Base-by-base conservation (phyloP, 2,113 vertebrate species). In the Rhombomys opimus region DNA sequence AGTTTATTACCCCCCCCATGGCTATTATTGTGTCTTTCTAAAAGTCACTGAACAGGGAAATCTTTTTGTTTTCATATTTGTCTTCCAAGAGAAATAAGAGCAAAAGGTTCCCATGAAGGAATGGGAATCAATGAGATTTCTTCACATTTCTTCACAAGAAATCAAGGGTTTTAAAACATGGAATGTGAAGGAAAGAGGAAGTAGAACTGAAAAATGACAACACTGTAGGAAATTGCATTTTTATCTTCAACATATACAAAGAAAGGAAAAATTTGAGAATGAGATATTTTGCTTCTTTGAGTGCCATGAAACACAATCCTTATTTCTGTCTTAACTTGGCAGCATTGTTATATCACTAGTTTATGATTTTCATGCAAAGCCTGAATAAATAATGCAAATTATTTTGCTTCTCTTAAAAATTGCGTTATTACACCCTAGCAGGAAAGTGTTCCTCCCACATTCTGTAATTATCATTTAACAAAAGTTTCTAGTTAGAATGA, bases 401-500 rank as follows among this genome's bases (percentile, higher is more conserved):
- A 88, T 72, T 46, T 63, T 35, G n/a, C 30, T 57, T 84, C 23
- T 82, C 32, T 95, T 35, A 76, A 50, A 77, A 96, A 89, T 95
- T 50, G 61, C 22, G n/a, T 35, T 90, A 63, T 73, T 25, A 91
- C 14, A 92, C 35, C 2, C 38, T 95, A 46, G 13, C 13, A 54
- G 78, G 27, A 72, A 81, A 4, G 88, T 77, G 96, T 94, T 70
- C 12, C 61, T 89, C 63, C n/a, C 57, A 77, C 9, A 30, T 59
- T 70, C 92, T 84, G 35, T 84, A 93, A 85, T 88, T 94, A 87
- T 85, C 63, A 87, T 89, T 87, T 92, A 11, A 7, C 13, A 91
- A 68, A 89, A 94, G 18, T 87, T 95, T 77, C 82, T 41, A 78
- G 11, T 15, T 91, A 85, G 38, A 97, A 75, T 81, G 59, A 90